phyloP scores from a whole-genome alignment of 2,797 vertebrate genomes.

The Hydrophis major region DNA sequence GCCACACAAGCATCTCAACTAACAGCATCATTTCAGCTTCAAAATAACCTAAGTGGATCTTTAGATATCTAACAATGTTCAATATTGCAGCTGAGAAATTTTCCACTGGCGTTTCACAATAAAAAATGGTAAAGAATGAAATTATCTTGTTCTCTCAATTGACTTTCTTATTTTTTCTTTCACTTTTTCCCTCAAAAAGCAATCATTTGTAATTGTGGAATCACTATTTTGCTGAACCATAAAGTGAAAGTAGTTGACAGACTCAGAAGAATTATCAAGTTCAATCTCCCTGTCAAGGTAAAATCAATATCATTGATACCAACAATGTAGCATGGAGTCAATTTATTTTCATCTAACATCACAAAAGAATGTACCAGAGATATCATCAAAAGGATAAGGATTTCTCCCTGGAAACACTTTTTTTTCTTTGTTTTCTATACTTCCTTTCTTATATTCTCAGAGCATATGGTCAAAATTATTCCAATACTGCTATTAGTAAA shows the following conservation, averaged over 20 bases:
- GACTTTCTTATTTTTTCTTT: background rate
- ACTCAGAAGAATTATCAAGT: background rate
- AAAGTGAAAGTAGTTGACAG: background rate
- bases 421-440: background rate
- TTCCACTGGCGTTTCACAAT: constrained; percentile 22
- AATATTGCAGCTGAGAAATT: constrained; percentile 4
- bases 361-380: background rate
- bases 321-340: background rate
- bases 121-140: background rate
- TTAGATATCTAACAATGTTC: background rate
- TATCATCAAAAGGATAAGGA: too few species aligned
- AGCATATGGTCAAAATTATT: background rate
- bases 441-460: background rate
- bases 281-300: background rate
- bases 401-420: background rate
- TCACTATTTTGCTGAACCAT: background rate
- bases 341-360: background rate
- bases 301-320: background rate
- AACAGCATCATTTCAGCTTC: background rate
- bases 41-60: background rate
- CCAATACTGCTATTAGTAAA: background rate
- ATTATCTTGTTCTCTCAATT: background rate
- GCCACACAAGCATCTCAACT: background rate
- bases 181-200: background rate
- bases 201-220: constrained; percentile 8